Evolutionary conservation across 2,888 invertebrate species (phyloP).

Genomic region (Ligdia adustata): DNA sequence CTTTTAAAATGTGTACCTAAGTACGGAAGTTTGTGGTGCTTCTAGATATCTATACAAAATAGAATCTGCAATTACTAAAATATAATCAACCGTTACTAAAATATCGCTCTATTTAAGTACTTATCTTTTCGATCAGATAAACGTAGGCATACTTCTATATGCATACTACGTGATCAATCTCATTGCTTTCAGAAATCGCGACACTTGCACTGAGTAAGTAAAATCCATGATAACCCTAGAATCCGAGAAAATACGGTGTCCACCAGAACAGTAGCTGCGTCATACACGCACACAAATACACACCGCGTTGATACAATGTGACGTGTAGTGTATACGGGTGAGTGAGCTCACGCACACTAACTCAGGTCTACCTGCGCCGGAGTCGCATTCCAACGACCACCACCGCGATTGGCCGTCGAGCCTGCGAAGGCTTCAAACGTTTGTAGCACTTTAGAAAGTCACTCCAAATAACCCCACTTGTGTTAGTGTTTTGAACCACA

Average conservation of each 20-base stretch:
- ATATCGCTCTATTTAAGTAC: too few relatives aligned
- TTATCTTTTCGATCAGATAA: too few relatives aligned
- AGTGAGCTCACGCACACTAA: conserved; percentile 45
- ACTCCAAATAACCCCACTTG: conserved; percentile 33
- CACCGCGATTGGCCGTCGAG: conserved; percentile 70
- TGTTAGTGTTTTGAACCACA: conserved; percentile 49
- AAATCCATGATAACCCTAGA: too few relatives aligned
- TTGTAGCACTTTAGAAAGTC: conserved; percentile 67
- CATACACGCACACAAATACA: conserved; percentile 45
- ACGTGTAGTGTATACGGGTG: conserved; percentile 50
- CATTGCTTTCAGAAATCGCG: too few relatives aligned
- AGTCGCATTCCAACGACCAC: conserved; percentile 78
- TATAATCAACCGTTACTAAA: too few relatives aligned
- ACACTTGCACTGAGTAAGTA: too few relatives aligned
- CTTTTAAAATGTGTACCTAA: too few relatives aligned
- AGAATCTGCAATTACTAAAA: too few relatives aligned
- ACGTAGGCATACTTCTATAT: too few relatives aligned
- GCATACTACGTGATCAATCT: too few relatives aligned
- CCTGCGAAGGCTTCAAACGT: conserved; percentile 67
- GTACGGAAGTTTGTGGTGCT: too few relatives aligned
- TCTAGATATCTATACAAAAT: too few relatives aligned
- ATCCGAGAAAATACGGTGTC: conserved; percentile 7
- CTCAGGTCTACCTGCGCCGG: conserved; percentile 73
- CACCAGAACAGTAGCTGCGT: conserved; percentile 34
- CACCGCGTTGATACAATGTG: conserved; percentile 51